Evolutionary conservation across 2,113 vertebrate species (phyloP), one percentile per base, ranked within the genome.

Genomic region (Dicerorhinus sumatrensis): DNA sequence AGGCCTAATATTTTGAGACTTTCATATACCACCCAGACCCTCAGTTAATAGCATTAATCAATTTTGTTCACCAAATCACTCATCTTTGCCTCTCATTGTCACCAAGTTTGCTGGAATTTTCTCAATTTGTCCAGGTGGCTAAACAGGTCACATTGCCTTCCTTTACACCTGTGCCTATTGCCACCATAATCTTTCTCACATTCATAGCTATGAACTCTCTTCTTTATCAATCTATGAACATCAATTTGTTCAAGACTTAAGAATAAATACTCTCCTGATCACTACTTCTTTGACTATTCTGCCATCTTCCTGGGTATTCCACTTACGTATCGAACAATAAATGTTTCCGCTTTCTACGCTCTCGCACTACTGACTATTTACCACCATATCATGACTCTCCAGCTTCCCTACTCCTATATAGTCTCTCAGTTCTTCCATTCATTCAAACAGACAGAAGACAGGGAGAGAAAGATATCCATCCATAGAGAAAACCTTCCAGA

Each of bases 11-110:
- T 46, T 62, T 75, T 39, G 23, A 87, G 27, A 46, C 27, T 31
- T 5, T 54, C 6, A 31, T 42, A 11, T 67, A 8, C 25, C 12
- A 56, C 16, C 29, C n/a, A 63, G 8, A 1, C 1, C 2, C 2
- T 36, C 4, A 80, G 5, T 62, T 81, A 72, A 56, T 13, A 65
- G n/a, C 27, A 63, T 36, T 76, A 21, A 51, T 67, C 33, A 7
- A 3, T 65, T n/a, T 63, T 31, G 5, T 14, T 94, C 16, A 54
- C 39, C 11, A 29, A 18, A n/a, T 62, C 33, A 31, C 3, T 79
- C 42, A 83, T 36, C 13, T 14, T 65, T 85, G 4, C 20, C 10
- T 75, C 8, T 91, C 17, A 8, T 13, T 39, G 16, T 42, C 42
- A 18, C 62, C 10, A 60, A 62, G 33, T 60, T 86, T 89, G 70